Evolutionary conservation across 2,797 vertebrate genomes (phyloP).

Genomic region (Crypturellus tataupa): DNA sequence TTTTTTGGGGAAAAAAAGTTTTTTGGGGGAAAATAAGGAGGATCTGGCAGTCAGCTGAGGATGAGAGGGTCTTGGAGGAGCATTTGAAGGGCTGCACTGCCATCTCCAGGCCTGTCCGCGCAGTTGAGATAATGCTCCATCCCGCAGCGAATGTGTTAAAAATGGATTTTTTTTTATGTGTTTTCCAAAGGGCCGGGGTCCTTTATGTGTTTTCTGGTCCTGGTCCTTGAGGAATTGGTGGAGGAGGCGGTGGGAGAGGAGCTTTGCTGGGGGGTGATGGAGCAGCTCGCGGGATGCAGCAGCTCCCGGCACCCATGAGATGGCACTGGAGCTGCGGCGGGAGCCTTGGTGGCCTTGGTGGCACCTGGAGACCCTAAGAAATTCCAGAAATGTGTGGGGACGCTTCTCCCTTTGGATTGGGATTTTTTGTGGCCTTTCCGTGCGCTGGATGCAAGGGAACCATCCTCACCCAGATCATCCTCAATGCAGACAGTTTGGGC

Average conservation of each 20-base stretch:
- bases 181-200: background rate
- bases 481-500: no score
- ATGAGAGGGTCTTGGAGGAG: background rate
- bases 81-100: conserved; percentile 69
- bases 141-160: background rate
- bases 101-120: conserved; percentile 68
- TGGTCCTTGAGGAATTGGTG: background rate
- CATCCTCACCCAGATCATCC: no score
- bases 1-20: no score
- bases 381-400: no score
- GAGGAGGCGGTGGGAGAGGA: no score
- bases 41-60: background rate
- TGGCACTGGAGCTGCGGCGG: conserved; percentile 48
- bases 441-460: no score
- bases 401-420: no score
- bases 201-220: fast-evolving
- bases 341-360: no score
- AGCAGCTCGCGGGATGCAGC: background rate
- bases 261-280: no score
- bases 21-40: background rate
- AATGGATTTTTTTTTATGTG: fast-evolving
- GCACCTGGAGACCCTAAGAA: no score
- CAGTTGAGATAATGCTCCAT: background rate
- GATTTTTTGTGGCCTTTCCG: no score
- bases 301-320: background rate